These are phyloP conservation scores for Tyto alba DNA, from an alignment of 2,113 vertebrate genomes.

Conservation along the genomic window DNA sequence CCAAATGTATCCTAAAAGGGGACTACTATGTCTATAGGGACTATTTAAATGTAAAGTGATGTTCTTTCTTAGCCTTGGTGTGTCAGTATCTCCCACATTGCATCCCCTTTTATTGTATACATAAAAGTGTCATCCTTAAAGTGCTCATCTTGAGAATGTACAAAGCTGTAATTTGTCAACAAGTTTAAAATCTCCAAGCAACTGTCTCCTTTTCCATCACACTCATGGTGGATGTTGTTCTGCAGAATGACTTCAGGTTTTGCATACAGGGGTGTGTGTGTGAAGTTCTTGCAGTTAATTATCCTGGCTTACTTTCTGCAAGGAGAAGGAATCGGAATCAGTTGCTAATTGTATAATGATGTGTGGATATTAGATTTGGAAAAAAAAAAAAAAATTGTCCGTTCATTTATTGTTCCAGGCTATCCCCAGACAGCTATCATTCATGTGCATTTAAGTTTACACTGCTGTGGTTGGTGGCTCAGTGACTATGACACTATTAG, in stretches of 20 bases:
- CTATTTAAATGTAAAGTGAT: neutral
- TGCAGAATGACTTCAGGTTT: neutral
- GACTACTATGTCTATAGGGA: neutral
- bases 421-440: neutral
- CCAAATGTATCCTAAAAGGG: neutral
- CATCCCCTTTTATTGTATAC: neutral
- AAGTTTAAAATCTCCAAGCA: slow-evolving; percentile 9
- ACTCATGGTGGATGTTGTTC: neutral
- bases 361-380: neutral
- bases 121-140: neutral
- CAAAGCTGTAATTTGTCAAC: neutral
- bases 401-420: neutral
- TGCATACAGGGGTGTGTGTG: neutral
- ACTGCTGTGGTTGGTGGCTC: neutral
- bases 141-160: neutral
- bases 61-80: neutral
- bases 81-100: neutral
- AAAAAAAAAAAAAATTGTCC: neutral
- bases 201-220: neutral
- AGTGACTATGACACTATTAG: neutral
- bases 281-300: neutral
- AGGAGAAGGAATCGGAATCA: neutral
- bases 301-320: neutral
- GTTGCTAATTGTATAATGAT: neutral
- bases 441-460: neutral